Percentiles rank a stretch among this genome's conserved stretches.
phyloP scores from a whole-genome alignment of 2,888 invertebrate genomes.

The Philhelius pedissequus region DNA sequence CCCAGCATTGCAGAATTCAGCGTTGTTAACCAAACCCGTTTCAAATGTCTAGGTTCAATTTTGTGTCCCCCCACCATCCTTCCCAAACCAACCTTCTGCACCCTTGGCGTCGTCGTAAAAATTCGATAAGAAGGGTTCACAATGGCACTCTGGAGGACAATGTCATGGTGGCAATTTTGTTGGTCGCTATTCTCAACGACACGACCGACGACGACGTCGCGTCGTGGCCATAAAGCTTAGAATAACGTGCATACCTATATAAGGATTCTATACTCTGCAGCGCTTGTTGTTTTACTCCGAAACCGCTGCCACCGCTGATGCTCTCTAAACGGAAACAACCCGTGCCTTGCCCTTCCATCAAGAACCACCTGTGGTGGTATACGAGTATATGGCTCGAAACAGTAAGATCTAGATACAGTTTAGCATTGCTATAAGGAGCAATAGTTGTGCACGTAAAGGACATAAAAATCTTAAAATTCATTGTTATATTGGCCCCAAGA shows the following conservation, averaged over 20 bases:
- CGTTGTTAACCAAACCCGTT: slow-evolving; percentile 1
- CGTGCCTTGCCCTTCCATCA: slow-evolving; percentile 9
- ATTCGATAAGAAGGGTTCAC: slow-evolving; percentile 66
- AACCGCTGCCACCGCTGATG: slow-evolving; percentile 2
- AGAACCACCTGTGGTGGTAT: slow-evolving; percentile 59
- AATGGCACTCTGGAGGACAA: slow-evolving; percentile 64
- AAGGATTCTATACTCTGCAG: slow-evolving; percentile 20
- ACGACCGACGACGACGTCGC: slow-evolving; percentile 22
- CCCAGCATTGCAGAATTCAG: no score
- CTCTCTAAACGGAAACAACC: slow-evolving; percentile 39
- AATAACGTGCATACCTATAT: slow-evolving; percentile 26
- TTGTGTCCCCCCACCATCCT: not conserved
- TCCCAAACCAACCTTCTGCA: no score
- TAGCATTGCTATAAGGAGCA: slow-evolving; percentile 46
- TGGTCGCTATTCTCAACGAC: slow-evolving; percentile 37
- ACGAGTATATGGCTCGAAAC: not conserved
- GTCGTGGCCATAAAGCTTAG: slow-evolving; percentile 58
- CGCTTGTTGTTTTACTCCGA: not conserved
- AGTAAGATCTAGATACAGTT: slow-evolving; percentile 19
- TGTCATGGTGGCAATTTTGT: slow-evolving; percentile 67
- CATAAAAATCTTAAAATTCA: slow-evolving; percentile 69
- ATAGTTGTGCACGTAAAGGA: slow-evolving; percentile 64
- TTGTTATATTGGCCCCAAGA: slow-evolving; percentile 67
- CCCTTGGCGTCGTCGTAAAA: slow-evolving; percentile 62
- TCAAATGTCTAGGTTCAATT: slow-evolving; percentile 40